These are phyloP conservation scores for Heteromurus nitidus DNA, from an alignment of 2,888 invertebrate genomes.

Conservation along the genomic window DNA sequence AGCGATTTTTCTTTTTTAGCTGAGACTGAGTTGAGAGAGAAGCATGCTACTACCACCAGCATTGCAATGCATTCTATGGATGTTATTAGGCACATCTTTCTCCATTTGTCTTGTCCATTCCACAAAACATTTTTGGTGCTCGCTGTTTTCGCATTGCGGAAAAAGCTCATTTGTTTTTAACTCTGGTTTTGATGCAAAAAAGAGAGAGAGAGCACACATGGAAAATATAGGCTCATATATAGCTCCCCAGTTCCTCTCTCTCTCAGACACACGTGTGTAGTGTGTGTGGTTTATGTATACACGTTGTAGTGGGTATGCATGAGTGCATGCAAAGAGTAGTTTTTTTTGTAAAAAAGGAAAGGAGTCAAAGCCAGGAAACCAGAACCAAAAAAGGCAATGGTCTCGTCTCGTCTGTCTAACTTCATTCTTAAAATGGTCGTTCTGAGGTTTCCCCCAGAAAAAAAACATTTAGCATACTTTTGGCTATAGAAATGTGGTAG, in stretches of 20 bases:
- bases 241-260: too few species aligned
- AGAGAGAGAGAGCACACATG: too few species aligned
- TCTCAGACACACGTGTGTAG: not conserved
- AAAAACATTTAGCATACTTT: not conserved
- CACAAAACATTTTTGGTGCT: conserved; percentile 19
- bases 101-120: not conserved
- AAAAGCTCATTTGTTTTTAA: conserved; percentile 60
- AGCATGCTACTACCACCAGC: too few species aligned
- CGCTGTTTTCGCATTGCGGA: conserved; percentile 52
- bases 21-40: conserved; percentile 56
- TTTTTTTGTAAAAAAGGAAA: conserved; percentile 22
- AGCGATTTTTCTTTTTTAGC: conserved; percentile 57
- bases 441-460: conserved; percentile 18
- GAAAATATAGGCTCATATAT: too few species aligned
- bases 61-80: not conserved
- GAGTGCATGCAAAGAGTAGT: conserved; percentile 12
- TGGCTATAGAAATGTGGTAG: not conserved
- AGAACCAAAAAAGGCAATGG: conserved; percentile 2
- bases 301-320: conserved; percentile 16
- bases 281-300: too few species aligned
- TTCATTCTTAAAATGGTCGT: conserved; percentile 2
- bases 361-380: not conserved
- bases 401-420: not conserved
- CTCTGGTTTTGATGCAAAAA: conserved; percentile 5
- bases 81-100: too few species aligned